Evolutionary conservation across 1,140 invertebrate species (phyloP), one percentile per base, ranked within the genome.

Genomic region (Drosophila pruinosa): DNA sequence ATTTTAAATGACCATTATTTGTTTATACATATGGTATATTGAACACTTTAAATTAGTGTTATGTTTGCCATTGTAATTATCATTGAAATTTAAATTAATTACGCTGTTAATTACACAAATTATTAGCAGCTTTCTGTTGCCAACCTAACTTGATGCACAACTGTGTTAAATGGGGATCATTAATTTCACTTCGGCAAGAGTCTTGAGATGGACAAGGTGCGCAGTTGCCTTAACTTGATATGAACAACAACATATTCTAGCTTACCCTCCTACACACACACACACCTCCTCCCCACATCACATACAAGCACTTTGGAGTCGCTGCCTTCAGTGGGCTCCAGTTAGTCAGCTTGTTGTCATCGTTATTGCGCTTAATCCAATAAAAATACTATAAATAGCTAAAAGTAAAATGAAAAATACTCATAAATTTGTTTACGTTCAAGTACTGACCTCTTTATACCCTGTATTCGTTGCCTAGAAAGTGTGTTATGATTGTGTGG

Each of bases 391-490:
- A 77, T 62, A 85, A 86, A 86, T 85, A 77, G 69, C 63, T 80
- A 72, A 78, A 61, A 72, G 38, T 61, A 72, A 59, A 73, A 43
- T 39, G 54, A 53, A 74, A 70, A 57, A 76, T 74, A 45, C 45
- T 70, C 73, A 64, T 81, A 64, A 86, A 77, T 72, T 68, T 80
- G 73, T 86, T 86, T 86, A 50, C 26, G 59, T 45, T 61, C 31
- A 50, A 72, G 45, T 74, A 43, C 4, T 67, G 80, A 67, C 76
- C 72, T 65, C 67, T 73, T 75, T 58, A 36, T 17, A 10, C 56
- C 38, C 26, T 48, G 45, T 31, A 31, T 1, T 24, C 21, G 12
- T 8, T 15, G 14, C n/a, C 12, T n/a, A 34, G 12, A 34, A 24
- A 22, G n/a, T 28, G 12, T 28, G 5, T 24, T 5, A 12, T 2